These are phyloP conservation scores for Arge pagana DNA, from an alignment of 2,888 invertebrate species.

Conservation along the genomic window DNA sequence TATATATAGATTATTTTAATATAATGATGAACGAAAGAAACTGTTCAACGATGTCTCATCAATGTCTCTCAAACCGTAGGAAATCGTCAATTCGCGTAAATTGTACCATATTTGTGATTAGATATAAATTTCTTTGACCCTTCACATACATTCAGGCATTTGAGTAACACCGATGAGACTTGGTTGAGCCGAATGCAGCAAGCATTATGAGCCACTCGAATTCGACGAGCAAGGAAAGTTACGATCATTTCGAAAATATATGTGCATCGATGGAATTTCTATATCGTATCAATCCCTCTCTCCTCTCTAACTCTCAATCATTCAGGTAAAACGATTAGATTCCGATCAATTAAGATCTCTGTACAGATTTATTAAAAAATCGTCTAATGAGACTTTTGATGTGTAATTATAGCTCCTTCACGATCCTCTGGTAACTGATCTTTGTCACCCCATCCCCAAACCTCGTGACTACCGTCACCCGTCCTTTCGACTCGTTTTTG, in stretches of 20 bases:
- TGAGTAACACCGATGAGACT: too few relatives aligned
- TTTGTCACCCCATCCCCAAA: conserved; percentile 70
- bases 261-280: background rate
- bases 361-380: background rate
- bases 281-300: background rate
- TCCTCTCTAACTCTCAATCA: background rate
- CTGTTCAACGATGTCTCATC: too few relatives aligned
- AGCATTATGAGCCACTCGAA: background rate
- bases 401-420: conserved; percentile 37
- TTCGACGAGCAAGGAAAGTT: background rate
- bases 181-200: background rate
- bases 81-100: too few relatives aligned
- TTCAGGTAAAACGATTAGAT: background rate
- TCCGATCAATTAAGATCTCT: background rate
- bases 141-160: too few relatives aligned
- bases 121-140: too few relatives aligned
- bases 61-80: too few relatives aligned
- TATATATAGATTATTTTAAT: too few relatives aligned
- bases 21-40: too few relatives aligned
- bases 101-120: too few relatives aligned
- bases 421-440: conserved; percentile 52
- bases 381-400: conserved; percentile 26
- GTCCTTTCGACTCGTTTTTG: conserved; percentile 72
- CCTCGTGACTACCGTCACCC: conserved; percentile 73
- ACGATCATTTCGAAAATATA: background rate